A percentile compares a stretch with the other conserved stretches of the same genome.
Evolutionary conservation across 64 coral and sea anemone species (phyloP).

Genomic region (Actinia tenebrosa): DNA sequence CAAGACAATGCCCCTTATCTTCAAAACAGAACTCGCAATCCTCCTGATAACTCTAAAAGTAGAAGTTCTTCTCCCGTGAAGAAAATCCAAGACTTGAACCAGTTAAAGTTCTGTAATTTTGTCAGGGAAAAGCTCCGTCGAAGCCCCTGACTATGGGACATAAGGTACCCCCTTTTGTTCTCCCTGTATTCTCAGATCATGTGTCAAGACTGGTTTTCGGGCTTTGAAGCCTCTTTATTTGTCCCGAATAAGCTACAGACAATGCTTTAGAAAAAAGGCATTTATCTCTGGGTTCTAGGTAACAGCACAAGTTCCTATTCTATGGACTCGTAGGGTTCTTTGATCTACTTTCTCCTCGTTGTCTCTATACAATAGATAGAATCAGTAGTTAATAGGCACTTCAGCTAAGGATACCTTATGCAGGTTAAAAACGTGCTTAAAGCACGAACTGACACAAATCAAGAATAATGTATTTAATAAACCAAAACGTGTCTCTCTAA

Average conservation of each 20-base stretch:
- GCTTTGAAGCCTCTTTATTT: conserved; percentile 24
- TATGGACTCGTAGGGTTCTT: conserved; percentile 1
- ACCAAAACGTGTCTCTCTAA: conserved; percentile 30
- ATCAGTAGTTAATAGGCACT: conserved; percentile 7
- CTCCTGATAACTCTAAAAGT: conserved; percentile 23
- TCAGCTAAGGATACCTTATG: conserved; percentile 17
- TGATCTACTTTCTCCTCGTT: neutral
- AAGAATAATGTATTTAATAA: conserved; percentile 46
- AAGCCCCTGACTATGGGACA: conserved; percentile 25
- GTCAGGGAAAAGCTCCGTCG: conserved; percentile 19
- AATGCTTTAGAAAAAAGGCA: conserved; percentile 60
- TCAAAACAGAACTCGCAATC: conserved; percentile 58
- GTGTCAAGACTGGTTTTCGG: neutral
- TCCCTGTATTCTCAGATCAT: neutral
- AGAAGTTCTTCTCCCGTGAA: neutral
- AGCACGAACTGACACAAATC: conserved; percentile 52
- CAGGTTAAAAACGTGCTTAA: conserved; percentile 45
- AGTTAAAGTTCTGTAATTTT: neutral
- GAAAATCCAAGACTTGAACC: neutral
- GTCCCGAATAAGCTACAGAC: conserved; percentile 42
- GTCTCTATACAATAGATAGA: conserved; percentile 22
- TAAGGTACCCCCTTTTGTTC: conserved; percentile 23
- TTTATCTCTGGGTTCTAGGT: conserved; percentile 50
- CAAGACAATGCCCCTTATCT: conserved; percentile 64
- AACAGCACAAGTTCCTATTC: conserved; percentile 46